Base-by-base conservation (phyloP, 2,797 vertebrate genomes). In the Podargus strigoides region DNA sequence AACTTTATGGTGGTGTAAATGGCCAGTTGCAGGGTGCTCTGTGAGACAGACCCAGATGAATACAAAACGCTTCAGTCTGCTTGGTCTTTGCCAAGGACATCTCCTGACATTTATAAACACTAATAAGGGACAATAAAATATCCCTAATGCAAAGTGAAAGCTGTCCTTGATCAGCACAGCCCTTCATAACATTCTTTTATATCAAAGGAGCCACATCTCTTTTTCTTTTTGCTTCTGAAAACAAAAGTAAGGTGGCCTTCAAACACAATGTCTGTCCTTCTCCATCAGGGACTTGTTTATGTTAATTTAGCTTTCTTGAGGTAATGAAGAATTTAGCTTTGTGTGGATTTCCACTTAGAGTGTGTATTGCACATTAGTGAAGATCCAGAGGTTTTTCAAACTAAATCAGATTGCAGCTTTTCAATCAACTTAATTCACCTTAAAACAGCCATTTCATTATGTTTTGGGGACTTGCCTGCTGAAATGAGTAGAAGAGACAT, bases 121-220 rank as follows among this genome's bases (percentile, higher is more conserved):
- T 92, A 96, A 87, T 90, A 96, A 93, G 73, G 77, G 79, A 80
- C 77, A 85, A 85, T 80, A 64, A 94, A 92, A 69, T 95, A 79
- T 72, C 90, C 87, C 62, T 92, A 93, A 95, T 81, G 74, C 64
- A 66, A 89, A 92, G 90, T 77, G 89, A 95, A 96, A 93, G 82
- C 87, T 92, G 94, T 95, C 96, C 96, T 97, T 97, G 97, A 95
- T 92, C 95, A 90, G 68, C 75, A 53, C 77, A 96, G 74, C 74
- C 76, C 86, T 89, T 93, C 78, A 55, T 67, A 94, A 68, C 60
- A 44, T 94, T 87, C 77, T 80, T 73, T 70, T 76, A 81, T 96
- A 96, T 96, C 94, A 97, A 95, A 96, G 76, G 76, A 77, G 70
- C 70, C 67, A 58, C 87, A 14, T 68, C 81, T 91, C 73, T 90